Conservation (phyloP, 2,888 invertebrate genomes). For the Antitype chi region DNA sequence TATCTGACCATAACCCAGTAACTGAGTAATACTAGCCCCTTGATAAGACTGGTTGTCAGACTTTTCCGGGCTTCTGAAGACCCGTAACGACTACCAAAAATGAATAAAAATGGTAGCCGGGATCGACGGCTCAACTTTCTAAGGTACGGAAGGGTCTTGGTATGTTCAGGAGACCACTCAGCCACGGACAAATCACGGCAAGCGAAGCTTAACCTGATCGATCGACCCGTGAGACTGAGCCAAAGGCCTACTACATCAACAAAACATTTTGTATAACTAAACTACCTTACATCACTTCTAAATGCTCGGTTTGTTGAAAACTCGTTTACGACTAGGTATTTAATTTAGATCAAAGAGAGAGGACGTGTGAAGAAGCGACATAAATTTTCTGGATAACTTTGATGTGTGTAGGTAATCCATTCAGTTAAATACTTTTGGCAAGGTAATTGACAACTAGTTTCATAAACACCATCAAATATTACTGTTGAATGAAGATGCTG, state of each 20-base stretch:
- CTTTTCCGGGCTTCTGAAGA: too few relatives aligned
- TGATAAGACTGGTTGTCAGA: too few relatives aligned
- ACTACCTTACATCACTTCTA: not conserved
- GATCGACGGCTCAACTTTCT: too few relatives aligned
- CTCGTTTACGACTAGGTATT: not conserved
- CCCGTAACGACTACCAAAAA: too few relatives aligned
- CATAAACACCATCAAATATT: not conserved
- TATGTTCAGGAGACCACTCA: too few relatives aligned
- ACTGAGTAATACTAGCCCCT: too few relatives aligned
- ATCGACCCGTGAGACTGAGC: too few relatives aligned
- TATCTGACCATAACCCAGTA: too few relatives aligned
- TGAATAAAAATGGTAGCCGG: too few relatives aligned
- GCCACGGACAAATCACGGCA: too few relatives aligned
- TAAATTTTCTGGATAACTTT: conserved; percentile 17
- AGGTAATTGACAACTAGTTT: not conserved
- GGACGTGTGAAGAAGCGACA: not conserved
- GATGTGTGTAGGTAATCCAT: not conserved
- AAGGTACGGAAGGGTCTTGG: too few relatives aligned
- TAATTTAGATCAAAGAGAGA: conserved; percentile 6
- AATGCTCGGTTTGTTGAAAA: not conserved
- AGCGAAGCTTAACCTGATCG: too few relatives aligned
- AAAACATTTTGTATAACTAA: not conserved
- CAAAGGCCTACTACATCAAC: not conserved
- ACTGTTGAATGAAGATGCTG: not conserved
- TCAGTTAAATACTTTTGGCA: conserved; percentile 7